Percentiles rank a stretch among this genome's conserved stretches.
Evolutionary conservation across 1,140 invertebrate species (phyloP).

Genomic region (Phortica variegata): DNA sequence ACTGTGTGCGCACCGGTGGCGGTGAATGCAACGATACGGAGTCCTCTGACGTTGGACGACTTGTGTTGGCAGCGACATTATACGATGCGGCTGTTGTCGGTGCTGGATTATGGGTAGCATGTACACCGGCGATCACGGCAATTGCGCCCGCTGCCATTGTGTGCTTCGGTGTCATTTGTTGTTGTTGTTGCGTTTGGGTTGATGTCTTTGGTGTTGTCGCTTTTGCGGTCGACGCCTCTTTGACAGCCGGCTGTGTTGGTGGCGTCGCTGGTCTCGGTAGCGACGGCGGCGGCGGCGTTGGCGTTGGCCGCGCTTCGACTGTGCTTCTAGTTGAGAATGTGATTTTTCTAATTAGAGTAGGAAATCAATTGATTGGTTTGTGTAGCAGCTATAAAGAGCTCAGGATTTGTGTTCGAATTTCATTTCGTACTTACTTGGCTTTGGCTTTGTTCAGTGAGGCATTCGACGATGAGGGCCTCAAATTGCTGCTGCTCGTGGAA

Average conservation of each 20-base stretch:
- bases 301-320: constrained; percentile 16
- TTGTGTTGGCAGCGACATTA: constrained; percentile 1
- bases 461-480: constrained; percentile 22
- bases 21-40: constrained; percentile 44
- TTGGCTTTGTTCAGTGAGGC: constrained; percentile 36
- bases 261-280: background rate
- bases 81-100: constrained; percentile 8
- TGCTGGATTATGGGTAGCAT: constrained; percentile 13
- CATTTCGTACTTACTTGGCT: constrained; percentile 27
- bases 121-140: background rate
- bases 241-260: constrained; percentile 18
- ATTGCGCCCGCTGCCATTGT: constrained; percentile 17
- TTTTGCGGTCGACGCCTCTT: no score
- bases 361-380: background rate
- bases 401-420: background rate
- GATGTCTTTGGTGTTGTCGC: no score
- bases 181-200: no score
- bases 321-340: constrained; percentile 45
- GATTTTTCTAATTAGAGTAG: constrained; percentile 44
- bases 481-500: constrained; percentile 30
- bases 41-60: constrained; percentile 32
- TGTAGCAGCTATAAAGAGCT: background rate
- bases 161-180: background rate
- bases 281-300: background rate
- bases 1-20: constrained; percentile 36